Percentiles rank a stretch among this genome's conserved stretches.
phyloP scores from a whole-genome alignment of 2,888 invertebrate genomes.

The Antheraea assamensis region DNA sequence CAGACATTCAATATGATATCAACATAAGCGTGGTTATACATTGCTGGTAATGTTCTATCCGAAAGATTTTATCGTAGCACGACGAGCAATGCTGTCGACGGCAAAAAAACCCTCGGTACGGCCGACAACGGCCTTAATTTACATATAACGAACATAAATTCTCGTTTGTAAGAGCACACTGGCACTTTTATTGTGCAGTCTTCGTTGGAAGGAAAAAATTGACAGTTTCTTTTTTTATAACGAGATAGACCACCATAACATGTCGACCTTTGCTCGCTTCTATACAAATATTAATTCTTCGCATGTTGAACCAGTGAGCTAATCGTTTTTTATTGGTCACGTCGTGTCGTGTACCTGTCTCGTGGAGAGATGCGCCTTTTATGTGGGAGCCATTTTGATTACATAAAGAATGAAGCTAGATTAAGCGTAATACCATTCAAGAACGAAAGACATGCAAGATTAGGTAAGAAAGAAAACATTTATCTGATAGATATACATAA shows the following conservation, averaged over 20 bases:
- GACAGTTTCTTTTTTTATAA: slow-evolving; percentile 63
- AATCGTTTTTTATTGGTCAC: slow-evolving; percentile 66
- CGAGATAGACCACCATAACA: slow-evolving; percentile 56
- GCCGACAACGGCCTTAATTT: slow-evolving; percentile 69
- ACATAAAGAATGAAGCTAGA: slow-evolving; percentile 1
- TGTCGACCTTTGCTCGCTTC: slow-evolving; percentile 67
- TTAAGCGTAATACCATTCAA: neutral
- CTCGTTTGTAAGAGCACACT: slow-evolving; percentile 80
- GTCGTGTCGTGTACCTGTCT: slow-evolving; percentile 39
- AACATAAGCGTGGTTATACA: slow-evolving; percentile 41
- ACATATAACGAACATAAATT: slow-evolving; percentile 78
- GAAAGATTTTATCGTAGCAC: slow-evolving; percentile 44
- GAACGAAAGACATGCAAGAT: neutral
- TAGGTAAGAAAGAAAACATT: too few relatives aligned
- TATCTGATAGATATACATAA: neutral
- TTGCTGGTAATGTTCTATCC: slow-evolving; percentile 50
- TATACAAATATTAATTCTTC: slow-evolving; percentile 77
- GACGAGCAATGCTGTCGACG: slow-evolving; percentile 48
- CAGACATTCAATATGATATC: neutral
- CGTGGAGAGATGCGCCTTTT: slow-evolving; percentile 41
- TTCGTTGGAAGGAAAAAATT: slow-evolving; percentile 68
- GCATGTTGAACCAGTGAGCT: slow-evolving; percentile 57
- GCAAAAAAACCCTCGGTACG: slow-evolving; percentile 52
- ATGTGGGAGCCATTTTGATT: slow-evolving; percentile 51
- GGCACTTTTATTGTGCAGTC: slow-evolving; percentile 79